Percentiles rank a stretch among this genome's conserved stretches.
These are phyloP conservation scores for Odontocerum albicorne DNA, from an alignment of 2,888 invertebrate species.

Conservation along the genomic window DNA sequence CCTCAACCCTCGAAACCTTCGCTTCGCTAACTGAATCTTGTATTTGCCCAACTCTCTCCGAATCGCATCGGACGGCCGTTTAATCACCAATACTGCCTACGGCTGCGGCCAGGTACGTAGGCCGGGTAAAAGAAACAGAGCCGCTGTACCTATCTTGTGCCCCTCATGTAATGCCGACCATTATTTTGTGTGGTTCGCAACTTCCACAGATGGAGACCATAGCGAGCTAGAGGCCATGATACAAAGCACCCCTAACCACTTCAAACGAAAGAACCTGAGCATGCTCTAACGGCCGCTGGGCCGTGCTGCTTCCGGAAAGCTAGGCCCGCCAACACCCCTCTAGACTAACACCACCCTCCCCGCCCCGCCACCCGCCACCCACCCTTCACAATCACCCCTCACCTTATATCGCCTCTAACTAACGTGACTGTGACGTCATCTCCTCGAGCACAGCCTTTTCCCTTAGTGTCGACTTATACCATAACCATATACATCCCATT, in stretches of 20 bases:
- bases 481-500: too few species aligned
- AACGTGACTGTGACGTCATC: constrained; percentile 26
- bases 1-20: too few species aligned
- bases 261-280: constrained; percentile 62
- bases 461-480: too few species aligned
- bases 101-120: too few species aligned
- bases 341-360: constrained; percentile 17
- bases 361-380: neutral
- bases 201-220: constrained; percentile 58
- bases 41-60: too few species aligned
- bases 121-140: too few species aligned
- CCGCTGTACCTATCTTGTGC: too few species aligned
- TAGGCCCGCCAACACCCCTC: constrained; percentile 33
- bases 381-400: constrained; percentile 6
- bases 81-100: too few species aligned
- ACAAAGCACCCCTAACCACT: constrained; percentile 62
- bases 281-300: constrained; percentile 50
- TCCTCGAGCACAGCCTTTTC: too few species aligned
- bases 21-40: too few species aligned
- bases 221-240: constrained; percentile 62
- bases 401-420: constrained; percentile 5
- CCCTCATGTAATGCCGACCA: neutral
- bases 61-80: too few species aligned
- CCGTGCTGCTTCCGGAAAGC: constrained; percentile 33
- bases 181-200: constrained; percentile 28